These are phyloP conservation scores for Drosophila parvula DNA, from an alignment of 1,140 invertebrate genomes.

Conservation along the genomic window DNA sequence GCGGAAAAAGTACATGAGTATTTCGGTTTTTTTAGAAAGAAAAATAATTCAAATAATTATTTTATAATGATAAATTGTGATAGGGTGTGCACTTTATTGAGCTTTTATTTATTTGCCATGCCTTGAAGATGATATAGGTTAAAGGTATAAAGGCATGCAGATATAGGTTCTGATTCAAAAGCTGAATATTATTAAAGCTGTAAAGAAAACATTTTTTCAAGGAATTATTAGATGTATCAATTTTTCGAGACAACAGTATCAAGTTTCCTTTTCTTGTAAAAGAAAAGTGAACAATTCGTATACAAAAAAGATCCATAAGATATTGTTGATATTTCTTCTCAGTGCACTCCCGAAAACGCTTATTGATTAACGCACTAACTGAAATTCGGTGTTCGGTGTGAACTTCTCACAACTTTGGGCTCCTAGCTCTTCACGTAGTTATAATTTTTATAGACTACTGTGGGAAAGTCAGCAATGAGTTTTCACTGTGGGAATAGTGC, in stretches of 20 bases:
- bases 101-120: too few relatives aligned
- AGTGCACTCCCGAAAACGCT: conserved; percentile 3
- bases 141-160: too few relatives aligned
- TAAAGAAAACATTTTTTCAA: too few relatives aligned
- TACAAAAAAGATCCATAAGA: too few relatives aligned
- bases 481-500: conserved; percentile 15
- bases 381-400: conserved; percentile 12
- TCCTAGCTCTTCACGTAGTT: conserved; percentile 7
- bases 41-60: not conserved
- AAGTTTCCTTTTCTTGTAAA: too few relatives aligned
- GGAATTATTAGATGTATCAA: too few relatives aligned
- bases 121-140: too few relatives aligned
- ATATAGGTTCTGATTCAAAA: too few relatives aligned
- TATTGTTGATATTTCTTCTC: not conserved
- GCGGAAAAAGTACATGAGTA: not conserved
- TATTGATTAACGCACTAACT: conserved; percentile 29
- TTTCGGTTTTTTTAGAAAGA: not conserved
- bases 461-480: conserved; percentile 23
- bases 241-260: too few relatives aligned
- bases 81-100: too few relatives aligned
- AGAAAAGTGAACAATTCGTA: too few relatives aligned
- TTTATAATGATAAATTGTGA: not conserved
- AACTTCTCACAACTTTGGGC: conserved; percentile 13
- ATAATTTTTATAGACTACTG: conserved; percentile 31
- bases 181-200: too few relatives aligned